These are phyloP conservation scores for Apantesis nais DNA, from an alignment of 2,888 invertebrate genomes.

Conservation along the genomic window DNA sequence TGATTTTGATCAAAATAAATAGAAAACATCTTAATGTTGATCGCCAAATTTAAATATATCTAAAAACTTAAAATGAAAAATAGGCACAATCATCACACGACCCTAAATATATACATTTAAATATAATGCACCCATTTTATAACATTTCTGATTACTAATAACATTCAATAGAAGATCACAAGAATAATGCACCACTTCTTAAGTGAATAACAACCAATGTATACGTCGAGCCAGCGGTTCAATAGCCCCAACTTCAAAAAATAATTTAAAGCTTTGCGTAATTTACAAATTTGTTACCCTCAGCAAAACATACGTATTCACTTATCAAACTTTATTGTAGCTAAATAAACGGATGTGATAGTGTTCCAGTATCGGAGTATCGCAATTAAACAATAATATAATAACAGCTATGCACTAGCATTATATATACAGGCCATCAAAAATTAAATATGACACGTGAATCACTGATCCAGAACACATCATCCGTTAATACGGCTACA, in stretches of 20 bases:
- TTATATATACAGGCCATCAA: slow-evolving; percentile 59
- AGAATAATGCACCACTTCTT: slow-evolving; percentile 76
- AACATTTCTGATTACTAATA: slow-evolving; percentile 49
- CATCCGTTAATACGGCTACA: slow-evolving; percentile 35
- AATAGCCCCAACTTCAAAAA: slow-evolving; percentile 66
- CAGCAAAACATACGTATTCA: slow-evolving; percentile 55
- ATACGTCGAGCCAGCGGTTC: slow-evolving; percentile 59
- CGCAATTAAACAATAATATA: slow-evolving; percentile 27
- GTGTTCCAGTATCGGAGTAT: slow-evolving; percentile 34
- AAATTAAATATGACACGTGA: slow-evolving; percentile 69
- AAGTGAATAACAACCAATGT: slow-evolving; percentile 61
- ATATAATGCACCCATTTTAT: slow-evolving; percentile 39
- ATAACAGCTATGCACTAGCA: slow-evolving; percentile 45
- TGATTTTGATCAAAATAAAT: not conserved
- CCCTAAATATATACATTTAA: slow-evolving; percentile 31
- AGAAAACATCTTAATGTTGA: slow-evolving; percentile 11
- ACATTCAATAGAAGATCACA: slow-evolving; percentile 74
- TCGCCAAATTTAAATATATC: slow-evolving; percentile 13
- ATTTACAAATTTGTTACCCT: slow-evolving; percentile 57
- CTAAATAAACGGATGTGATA: slow-evolving; percentile 30
- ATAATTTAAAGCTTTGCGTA: slow-evolving; percentile 83
- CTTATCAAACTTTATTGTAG: slow-evolving; percentile 41
- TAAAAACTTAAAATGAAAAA: slow-evolving; percentile 21
- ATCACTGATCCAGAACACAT: slow-evolving; percentile 45
- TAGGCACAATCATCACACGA: slow-evolving; percentile 26